Evolutionary conservation across 2,888 invertebrate genomes (phyloP), one percentile per base, ranked within the genome.

Genomic region (Aphelenchoides bicaudatus): DNA sequence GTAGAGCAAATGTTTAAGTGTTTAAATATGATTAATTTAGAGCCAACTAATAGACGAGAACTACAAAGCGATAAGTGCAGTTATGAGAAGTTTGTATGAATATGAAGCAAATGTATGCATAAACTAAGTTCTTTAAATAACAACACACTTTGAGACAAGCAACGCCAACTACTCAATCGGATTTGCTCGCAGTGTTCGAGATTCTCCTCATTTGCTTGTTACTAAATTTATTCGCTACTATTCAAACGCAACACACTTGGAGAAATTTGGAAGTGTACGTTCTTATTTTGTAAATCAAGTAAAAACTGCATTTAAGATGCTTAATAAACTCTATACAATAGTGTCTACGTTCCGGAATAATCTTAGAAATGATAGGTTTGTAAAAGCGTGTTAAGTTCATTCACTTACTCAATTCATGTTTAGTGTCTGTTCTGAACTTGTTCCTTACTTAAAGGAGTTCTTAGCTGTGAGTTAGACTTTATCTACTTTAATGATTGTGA

Each of bases 191-290:
- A 43, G 16, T 8, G 43, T 43, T 19, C 10, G 43, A 6, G 43
- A 43, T n/a, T 19, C 16, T n/a, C 25, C 43, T 6, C 43, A 43
- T n/a, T 25, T 25, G 8, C 10, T 43, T 34, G 6, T 25, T 25
- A 43, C 43, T 19, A 43, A 43, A 25, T 43, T 43, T 25, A n/a
- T 43, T n/a, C 43, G 43, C 43, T 43, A 43, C 23, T 43, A 43
- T n/a, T 6, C 43, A 8, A 6, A n/a, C 6, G 21, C 43, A 25
- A n/a, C 16, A n/a, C 16, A 43, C 43, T 10, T 43, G 10, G 43
- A 10, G 43, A 19, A 8, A 8, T 25, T 43, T 6, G 43, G 43
- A 19, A 25, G 25, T n/a, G 43, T 43, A 8, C 34, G 34, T 34
- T 34, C 34, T 34, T 34, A 10, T 21, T 10, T 10, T 10, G 6